Evolutionary conservation across 2,113 vertebrate species (phyloP).

Genomic region (Sylvia atricapilla): DNA sequence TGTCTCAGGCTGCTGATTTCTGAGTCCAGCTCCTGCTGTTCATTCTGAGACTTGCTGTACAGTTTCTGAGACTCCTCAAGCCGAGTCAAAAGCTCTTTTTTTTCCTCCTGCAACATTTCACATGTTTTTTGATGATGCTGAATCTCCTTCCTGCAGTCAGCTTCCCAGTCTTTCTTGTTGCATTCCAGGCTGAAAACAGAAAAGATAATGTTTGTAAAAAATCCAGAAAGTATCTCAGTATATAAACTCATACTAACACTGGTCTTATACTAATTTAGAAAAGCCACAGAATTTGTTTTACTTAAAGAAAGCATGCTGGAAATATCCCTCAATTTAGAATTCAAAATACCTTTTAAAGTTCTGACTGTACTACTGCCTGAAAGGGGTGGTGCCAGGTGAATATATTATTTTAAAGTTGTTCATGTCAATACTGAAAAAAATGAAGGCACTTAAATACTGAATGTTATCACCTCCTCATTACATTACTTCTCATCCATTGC

Average conservation of each 20-base stretch:
- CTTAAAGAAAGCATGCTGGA: not conserved
- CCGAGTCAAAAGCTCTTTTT: constrained; percentile 61
- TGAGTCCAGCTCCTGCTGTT: constrained; percentile 69
- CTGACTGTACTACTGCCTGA: not conserved
- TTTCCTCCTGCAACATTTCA: constrained; percentile 75
- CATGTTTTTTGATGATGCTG: constrained; percentile 67
- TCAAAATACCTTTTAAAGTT: not conserved
- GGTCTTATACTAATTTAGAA: not conserved
- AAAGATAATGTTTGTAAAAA: not conserved
- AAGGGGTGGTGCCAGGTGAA: not conserved
- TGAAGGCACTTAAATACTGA: not conserved
- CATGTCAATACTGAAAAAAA: not conserved
- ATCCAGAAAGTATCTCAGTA: not conserved
- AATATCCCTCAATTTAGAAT: not conserved
- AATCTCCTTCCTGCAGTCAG: constrained; percentile 69
- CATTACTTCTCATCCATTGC: not conserved
- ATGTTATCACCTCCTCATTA: not conserved
- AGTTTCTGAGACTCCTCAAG: constrained; percentile 68
- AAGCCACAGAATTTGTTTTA: not conserved
- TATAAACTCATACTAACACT: not conserved
- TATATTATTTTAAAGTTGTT: not conserved
- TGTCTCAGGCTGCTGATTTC: constrained; percentile 75
- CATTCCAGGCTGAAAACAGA: constrained; percentile 77
- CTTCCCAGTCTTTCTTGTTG: constrained; percentile 72
- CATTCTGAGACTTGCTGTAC: constrained; percentile 58